Base-by-base conservation (phyloP, 2,797 vertebrate species). In the Danio choprae region DNA sequence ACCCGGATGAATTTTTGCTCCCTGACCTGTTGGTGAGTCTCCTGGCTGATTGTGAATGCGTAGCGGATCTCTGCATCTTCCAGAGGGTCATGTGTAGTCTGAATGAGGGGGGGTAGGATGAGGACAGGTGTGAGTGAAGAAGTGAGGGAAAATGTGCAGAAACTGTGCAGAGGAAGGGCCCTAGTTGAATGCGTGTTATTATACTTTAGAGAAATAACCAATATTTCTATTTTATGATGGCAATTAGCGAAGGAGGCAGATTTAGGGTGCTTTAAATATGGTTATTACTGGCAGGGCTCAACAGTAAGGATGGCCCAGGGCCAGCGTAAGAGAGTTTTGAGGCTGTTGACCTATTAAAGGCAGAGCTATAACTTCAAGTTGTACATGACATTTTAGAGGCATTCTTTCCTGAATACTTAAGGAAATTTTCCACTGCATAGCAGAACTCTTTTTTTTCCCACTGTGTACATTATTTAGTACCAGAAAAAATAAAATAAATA, bases 1-100 rank as follows among this genome's bases (percentile, higher is more conserved):
- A 81, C 68, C 77, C 59, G 55, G 88, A 87, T 87, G 86, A 87
- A 86, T 89, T 90, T 64, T 91, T 91, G 85, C 88, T 90, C 88
- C 93, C 94, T 95, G 93, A 98, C 96, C 96, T 97, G 94, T 93
- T 96, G 94, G 53, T 96, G 95, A 59, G 94, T 91, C 92, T 98
- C 96, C 92, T 95, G 94, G 95, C 96, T 97, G 93, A 98, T 90
- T 89, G 95, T 94, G 91, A 98, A 89, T 88, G 96, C 96, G 94
- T 95, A 95, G 94, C 91, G 94, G 90, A 96, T 87, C 89, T 98
- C 95, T 87, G 96, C 96, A 80, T 97, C 96, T 91, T 94, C 93
- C 91, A 94, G 90, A 87, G 81, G 95, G 86, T 91, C 92, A 82
- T 53, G 22, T 86, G 84, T 89, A 86, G 88, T 88, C 92, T 92